Base-by-base conservation (phyloP, 2,888 invertebrate species). In the Pteria penguin region DNA sequence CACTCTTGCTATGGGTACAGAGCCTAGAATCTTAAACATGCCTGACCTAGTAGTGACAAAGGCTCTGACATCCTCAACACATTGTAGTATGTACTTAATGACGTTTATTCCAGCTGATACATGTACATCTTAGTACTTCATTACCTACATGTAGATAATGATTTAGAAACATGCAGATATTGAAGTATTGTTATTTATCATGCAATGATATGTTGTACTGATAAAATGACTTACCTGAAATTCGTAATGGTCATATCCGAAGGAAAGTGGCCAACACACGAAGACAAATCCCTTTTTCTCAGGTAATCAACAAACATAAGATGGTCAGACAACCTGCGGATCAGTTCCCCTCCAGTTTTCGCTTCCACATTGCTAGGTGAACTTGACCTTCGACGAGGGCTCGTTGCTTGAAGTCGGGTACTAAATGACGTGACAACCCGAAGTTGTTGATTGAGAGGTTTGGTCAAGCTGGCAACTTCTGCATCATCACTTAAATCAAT, bases 201-300 rank as follows among this genome's bases (percentile, higher is more conserved):
- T 5, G 5, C 11, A 57, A 18, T 18, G 57, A 11, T 60, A 60
- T 29, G 29, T 60, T 60, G 61, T 27, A 55, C 14, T 8, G 55
- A 45, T 22, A 57, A 4, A n/a, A 61, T 4, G 27, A 68, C 65
- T 66, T 83, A 88, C 86, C 88, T 87, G 80, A 90, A 88, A 60
- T 86, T 84, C 27, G 86, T 83, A 55, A 91, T 79, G 11, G 90
- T 88, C 90, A 90, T 90, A 66, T 86, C 86, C 4, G 88, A 82
- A n/a, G 90, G 90, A 55, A 91, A 90, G 73, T 88, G 86, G 72
- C 86, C 87, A n/a, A 90, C 82, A 77, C 87, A 89, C 22, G 88
- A 84, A 4, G 85, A 87, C 29, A 91, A 84, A 4, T 86, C 87
- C 62, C 83, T 79, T 60, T 86, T 79, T 72, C 90, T 85, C 82